A percentile compares a stretch with the other conserved stretches of the same genome.
Conservation (phyloP, 2,888 invertebrate species). For the Ormyrus nitidulus region DNA sequence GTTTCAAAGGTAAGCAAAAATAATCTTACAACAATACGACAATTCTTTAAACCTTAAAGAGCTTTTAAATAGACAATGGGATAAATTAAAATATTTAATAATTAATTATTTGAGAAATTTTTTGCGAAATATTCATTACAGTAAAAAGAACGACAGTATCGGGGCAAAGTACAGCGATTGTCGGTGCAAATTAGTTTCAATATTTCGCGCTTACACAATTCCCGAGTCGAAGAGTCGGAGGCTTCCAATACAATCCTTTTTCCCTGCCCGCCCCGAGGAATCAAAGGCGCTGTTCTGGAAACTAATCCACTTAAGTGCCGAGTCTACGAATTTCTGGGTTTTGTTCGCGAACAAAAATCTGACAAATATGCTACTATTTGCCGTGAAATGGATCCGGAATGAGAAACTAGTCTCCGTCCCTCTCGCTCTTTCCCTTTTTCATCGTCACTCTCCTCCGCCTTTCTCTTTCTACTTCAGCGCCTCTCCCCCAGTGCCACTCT, state of each 20-base stretch:
- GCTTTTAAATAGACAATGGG: no score
- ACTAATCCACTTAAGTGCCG: conserved; percentile 55
- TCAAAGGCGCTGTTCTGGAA: conserved; percentile 13
- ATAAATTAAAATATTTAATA: neutral
- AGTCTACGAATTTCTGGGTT: conserved; percentile 62
- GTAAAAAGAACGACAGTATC: no score
- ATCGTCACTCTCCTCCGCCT: conserved; percentile 20
- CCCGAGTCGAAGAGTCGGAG: neutral
- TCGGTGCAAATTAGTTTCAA: conserved; percentile 7
- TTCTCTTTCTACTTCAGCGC: neutral
- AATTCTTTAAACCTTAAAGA: no score
- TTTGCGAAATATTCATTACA: neutral
- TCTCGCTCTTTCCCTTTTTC: conserved; percentile 25
- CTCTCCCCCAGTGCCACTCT: conserved; percentile 6
- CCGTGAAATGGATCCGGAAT: conserved; percentile 64
- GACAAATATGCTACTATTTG: conserved; percentile 75
- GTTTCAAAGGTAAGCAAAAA: conserved; percentile 70
- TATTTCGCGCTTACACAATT: conserved; percentile 27
- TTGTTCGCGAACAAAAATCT: conserved; percentile 74
- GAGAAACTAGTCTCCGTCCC: conserved; percentile 37
- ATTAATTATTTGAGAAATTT: neutral
- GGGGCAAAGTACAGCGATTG: neutral
- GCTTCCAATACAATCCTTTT: neutral
- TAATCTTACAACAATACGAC: no score
- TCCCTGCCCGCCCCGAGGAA: neutral